Evolutionary conservation across 2,797 vertebrate genomes (phyloP).

Genomic region (Rhynchonycteris naso): DNA sequence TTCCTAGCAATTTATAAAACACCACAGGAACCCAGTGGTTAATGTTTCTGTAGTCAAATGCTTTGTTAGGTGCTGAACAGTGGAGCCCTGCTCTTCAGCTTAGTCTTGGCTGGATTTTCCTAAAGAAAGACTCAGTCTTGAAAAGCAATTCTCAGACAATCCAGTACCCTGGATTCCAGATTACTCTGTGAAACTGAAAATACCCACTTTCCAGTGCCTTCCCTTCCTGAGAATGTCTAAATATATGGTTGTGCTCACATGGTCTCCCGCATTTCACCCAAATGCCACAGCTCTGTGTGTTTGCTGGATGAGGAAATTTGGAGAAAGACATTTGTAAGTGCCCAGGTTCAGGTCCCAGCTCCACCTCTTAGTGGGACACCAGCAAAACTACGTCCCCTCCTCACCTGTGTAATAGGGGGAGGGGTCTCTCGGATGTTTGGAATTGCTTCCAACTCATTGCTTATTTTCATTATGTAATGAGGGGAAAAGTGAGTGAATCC

Average conservation of each 20-base stretch:
- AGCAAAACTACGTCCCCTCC: background rate
- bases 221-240: conserved; percentile 48
- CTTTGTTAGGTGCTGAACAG: background rate
- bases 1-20: conserved; percentile 17
- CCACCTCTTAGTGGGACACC: background rate
- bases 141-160: background rate
- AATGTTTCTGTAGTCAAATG: background rate
- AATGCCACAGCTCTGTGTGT: background rate
- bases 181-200: conserved; percentile 61
- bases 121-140: background rate
- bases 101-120: background rate
- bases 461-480: background rate
- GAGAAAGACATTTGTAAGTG: background rate
- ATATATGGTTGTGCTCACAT: conserved; percentile 35
- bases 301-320: background rate
- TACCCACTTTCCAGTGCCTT: background rate
- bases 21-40: background rate
- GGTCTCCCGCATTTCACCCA: conserved; percentile 35
- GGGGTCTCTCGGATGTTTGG: background rate
- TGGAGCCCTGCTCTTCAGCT: background rate
- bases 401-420: background rate
- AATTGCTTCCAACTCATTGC: background rate
- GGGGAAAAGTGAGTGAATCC: background rate
- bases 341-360: background rate
- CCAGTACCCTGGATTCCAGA: background rate